Conservation (phyloP, 2,113 vertebrate species). For the Rattus rattus region DNA sequence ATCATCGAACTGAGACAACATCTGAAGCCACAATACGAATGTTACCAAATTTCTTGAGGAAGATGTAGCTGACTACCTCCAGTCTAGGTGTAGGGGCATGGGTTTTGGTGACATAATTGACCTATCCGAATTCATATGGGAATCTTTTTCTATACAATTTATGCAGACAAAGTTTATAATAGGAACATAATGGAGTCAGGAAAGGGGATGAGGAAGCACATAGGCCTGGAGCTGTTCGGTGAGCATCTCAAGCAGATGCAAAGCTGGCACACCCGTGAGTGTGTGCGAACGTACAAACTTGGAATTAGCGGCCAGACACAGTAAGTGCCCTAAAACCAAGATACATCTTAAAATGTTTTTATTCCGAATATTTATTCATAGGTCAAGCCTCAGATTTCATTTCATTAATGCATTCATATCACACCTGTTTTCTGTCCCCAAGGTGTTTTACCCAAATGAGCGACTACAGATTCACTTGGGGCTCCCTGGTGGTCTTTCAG, state of each 20-base stretch:
- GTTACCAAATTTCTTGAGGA: neutral
- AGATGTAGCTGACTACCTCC: neutral
- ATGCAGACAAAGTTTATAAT: neutral
- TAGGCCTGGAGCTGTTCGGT: neutral
- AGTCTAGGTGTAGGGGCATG: neutral
- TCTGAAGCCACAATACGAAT: neutral
- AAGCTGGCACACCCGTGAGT: constrained; percentile 13
- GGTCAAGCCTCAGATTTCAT: constrained; percentile 80
- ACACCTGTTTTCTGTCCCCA: constrained; percentile 78
- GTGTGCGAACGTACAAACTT: constrained; percentile 62
- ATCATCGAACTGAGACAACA: neutral
- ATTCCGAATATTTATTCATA: constrained; percentile 79
- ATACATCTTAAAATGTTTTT: constrained; percentile 75
- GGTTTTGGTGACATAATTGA: constrained; percentile 3
- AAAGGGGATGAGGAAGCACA: neutral
- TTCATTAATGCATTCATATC: constrained; percentile 79
- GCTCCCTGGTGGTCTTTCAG: neutral
- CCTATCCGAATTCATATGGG: neutral
- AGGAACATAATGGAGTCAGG: neutral
- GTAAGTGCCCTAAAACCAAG: constrained; percentile 80
- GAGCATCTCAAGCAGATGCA: neutral
- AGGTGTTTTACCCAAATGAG: constrained; percentile 81
- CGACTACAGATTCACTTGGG: constrained; percentile 68
- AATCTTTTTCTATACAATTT: neutral
- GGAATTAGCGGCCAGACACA: constrained; percentile 76